These are phyloP conservation scores for Trachymyrmex cornetzi DNA, from an alignment of 1,140 invertebrate species.

Conservation along the genomic window DNA sequence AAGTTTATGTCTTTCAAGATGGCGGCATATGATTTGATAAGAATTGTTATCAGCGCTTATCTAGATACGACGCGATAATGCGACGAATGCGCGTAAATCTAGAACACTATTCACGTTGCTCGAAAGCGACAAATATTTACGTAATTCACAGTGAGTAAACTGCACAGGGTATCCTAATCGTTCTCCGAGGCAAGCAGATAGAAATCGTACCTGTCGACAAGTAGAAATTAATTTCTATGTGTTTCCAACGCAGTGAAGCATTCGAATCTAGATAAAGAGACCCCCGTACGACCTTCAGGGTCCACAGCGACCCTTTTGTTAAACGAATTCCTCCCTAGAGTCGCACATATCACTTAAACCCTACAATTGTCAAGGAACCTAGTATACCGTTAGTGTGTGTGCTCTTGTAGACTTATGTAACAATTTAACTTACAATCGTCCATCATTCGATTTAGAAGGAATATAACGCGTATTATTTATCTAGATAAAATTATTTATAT, in stretches of 20 bases:
- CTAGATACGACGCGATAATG: conserved; percentile 57
- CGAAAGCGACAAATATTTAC: conserved; percentile 66
- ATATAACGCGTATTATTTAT: background rate
- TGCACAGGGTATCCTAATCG: background rate
- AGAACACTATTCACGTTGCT: conserved; percentile 25
- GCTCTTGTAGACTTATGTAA: conserved; percentile 37
- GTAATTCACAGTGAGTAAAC: conserved; percentile 60
- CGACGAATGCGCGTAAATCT: conserved; percentile 45
- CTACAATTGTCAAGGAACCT: conserved; percentile 53
- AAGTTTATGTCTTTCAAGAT: background rate
- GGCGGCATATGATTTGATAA: background rate
- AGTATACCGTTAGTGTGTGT: conserved; percentile 5
- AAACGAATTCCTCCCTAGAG: conserved; percentile 71
- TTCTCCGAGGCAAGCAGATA: conserved; percentile 51
- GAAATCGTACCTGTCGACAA: conserved; percentile 65
- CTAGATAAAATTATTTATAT: conserved; percentile 27
- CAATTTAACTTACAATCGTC: conserved; percentile 32
- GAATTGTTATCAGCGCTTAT: conserved; percentile 51
- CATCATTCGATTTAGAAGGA: background rate
- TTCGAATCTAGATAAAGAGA: conserved; percentile 74
- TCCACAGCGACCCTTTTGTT: conserved; percentile 70
- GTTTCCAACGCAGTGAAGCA: conserved; percentile 53
- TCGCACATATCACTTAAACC: conserved; percentile 73
- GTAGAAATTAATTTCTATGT: conserved; percentile 74
- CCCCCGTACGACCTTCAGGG: conserved; percentile 64